These are phyloP conservation scores for Aurelia sp. DNA, from an alignment of 30 jellyfish, hydroid and myxozoan species.

Conservation along the genomic window DNA sequence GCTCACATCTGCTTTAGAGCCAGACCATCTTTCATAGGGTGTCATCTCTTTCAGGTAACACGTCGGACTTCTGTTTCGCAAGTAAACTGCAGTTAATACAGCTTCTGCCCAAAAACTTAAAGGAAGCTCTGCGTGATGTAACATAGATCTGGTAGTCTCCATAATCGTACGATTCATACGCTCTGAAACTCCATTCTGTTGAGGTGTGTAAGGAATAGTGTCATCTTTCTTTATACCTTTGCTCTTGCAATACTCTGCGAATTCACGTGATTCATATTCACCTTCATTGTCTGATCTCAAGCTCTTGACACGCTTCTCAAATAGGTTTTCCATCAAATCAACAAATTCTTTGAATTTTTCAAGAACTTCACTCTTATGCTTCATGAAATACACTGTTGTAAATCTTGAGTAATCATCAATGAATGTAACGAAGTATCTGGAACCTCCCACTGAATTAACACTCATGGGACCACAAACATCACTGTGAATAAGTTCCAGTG, in stretches of 20 bases:
- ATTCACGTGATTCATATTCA: constrained; percentile 40
- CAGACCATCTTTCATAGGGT: constrained; percentile 63
- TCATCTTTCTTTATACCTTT: constrained; percentile 20
- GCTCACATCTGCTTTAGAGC: constrained; percentile 51
- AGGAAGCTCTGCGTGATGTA: constrained; percentile 14
- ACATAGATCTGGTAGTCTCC: constrained; percentile 15
- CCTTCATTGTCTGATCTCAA: constrained; percentile 47
- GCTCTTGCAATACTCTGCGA: background rate
- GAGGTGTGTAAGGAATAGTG: constrained; percentile 40
- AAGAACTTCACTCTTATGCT: constrained; percentile 44
- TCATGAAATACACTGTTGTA: constrained; percentile 11
- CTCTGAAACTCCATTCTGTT: constrained; percentile 66
- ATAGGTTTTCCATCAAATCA: constrained; percentile 19
- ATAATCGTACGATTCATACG: constrained; percentile 22
- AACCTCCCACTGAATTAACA: too few relatives aligned
- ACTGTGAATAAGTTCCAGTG: too few relatives aligned
- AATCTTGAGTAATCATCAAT: too few relatives aligned
- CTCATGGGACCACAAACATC: too few relatives aligned
- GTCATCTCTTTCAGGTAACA: constrained; percentile 33
- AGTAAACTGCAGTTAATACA: constrained; percentile 50
- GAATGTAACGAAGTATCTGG: too few relatives aligned
- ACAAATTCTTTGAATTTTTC: constrained; percentile 44
- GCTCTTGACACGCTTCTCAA: constrained; percentile 7
- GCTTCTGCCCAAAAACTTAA: constrained; percentile 96
- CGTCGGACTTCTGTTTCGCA: constrained; percentile 60